A percentile compares a stretch with the other conserved stretches of the same genome.
phyloP scores from a whole-genome alignment of 2,888 invertebrate genomes.

The Nemurella pictetii region DNA sequence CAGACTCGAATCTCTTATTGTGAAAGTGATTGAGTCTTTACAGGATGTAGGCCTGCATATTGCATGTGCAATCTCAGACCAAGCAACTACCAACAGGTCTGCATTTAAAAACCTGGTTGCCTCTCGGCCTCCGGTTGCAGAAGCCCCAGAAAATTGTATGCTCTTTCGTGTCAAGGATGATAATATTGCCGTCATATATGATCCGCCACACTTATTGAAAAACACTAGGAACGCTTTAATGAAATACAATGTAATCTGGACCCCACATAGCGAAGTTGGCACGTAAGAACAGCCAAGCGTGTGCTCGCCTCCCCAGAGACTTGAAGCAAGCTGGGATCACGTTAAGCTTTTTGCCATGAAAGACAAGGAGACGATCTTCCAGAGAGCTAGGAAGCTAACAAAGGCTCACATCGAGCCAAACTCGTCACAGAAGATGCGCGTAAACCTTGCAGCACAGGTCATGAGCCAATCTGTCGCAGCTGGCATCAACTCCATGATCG shows the following conservation, averaged over 20 bases:
- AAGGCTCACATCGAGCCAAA: constrained; percentile 7
- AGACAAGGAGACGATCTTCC: not conserved
- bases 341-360: not conserved
- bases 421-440: constrained; percentile 6
- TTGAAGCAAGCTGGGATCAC: constrained; percentile 1
- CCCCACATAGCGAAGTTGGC: not conserved
- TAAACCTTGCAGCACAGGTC: not conserved
- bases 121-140: not conserved
- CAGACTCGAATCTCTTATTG: constrained; percentile 19
- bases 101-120: constrained; percentile 3
- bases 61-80: constrained; percentile 34
- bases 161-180: not conserved
- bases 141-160: not conserved
- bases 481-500: not conserved
- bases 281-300: too few relatives aligned
- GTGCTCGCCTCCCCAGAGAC: too few relatives aligned
- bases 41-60: constrained; percentile 28
- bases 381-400: not conserved
- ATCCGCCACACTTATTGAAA: constrained; percentile 35
- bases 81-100: constrained; percentile 14
- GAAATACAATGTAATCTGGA: constrained; percentile 11
- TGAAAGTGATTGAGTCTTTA: constrained; percentile 27
- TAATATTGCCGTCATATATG: constrained; percentile 33
- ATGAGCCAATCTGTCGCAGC: constrained; percentile 3
- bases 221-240: constrained; percentile 26